These are phyloP conservation scores for Melanostigma gelatinosum DNA, from an alignment of 2,113 vertebrate genomes.

Conservation along the genomic window DNA sequence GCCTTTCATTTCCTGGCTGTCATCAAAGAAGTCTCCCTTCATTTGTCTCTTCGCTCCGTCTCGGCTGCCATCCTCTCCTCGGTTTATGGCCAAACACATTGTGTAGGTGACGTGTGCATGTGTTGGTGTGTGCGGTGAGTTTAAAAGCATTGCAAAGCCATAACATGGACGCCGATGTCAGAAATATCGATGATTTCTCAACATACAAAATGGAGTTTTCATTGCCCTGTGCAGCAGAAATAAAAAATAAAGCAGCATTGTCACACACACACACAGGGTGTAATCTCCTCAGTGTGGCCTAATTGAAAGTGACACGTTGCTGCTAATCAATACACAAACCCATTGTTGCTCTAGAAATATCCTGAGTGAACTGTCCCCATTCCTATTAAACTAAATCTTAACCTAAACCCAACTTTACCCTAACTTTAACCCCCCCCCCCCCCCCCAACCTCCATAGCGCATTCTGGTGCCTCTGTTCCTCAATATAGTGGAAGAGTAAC, in stretches of 20 bases:
- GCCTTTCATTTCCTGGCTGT: conserved; percentile 54
- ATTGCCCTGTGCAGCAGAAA: not conserved
- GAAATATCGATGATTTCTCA: conserved; percentile 37
- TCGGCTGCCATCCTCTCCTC: conserved; percentile 19
- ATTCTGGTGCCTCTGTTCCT: not conserved
- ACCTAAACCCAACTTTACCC: not conserved
- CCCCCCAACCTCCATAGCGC: not conserved
- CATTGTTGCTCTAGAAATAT: conserved; percentile 40
- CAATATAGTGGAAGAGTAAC: not conserved
- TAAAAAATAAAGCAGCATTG: conserved; percentile 16
- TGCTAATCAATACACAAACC: conserved; percentile 57
- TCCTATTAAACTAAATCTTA: not conserved
- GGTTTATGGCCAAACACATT: conserved; percentile 15
- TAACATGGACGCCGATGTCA: conserved; percentile 34
- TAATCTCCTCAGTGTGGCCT: conserved; percentile 38
- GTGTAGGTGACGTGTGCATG: not conserved
- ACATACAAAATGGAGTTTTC: conserved; percentile 14
- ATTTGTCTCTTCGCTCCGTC: conserved; percentile 15
- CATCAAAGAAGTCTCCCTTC: conserved; percentile 38
- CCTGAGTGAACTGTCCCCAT: conserved; percentile 26
- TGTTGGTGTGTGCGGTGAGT: conserved; percentile 2
- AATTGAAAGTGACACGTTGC: conserved; percentile 49
- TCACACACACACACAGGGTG: conserved; percentile 14
- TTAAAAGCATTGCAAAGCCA: conserved; percentile 29
- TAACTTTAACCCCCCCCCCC: not conserved